Evolutionary conservation across 1,140 invertebrate species (phyloP).

Genomic region (Tetragonula clypearis): DNA sequence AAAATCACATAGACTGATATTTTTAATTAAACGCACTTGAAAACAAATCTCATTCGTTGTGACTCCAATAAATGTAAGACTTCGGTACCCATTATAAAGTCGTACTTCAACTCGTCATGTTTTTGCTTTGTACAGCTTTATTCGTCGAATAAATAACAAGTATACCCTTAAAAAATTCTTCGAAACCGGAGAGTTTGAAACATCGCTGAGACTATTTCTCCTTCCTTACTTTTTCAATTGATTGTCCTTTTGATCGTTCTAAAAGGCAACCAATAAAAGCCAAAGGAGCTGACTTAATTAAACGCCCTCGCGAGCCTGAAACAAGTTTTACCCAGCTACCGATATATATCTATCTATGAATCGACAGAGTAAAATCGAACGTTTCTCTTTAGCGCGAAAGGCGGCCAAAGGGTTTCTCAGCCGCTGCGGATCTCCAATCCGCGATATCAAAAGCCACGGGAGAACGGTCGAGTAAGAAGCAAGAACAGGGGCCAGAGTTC

Average conservation of each 20-base stretch:
- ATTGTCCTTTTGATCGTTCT: background rate
- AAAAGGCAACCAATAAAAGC: background rate
- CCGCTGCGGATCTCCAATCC: background rate
- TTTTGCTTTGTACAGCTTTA: background rate
- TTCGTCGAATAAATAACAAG: background rate
- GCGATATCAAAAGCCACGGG: background rate
- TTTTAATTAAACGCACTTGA: background rate
- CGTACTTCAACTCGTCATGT: too few relatives aligned
- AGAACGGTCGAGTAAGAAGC: constrained; percentile 18
- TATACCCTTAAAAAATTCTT: background rate
- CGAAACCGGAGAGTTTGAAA: too few relatives aligned
- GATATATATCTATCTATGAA: background rate
- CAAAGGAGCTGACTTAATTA: background rate
- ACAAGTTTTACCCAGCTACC: background rate
- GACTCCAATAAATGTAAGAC: too few relatives aligned
- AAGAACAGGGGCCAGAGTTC: background rate
- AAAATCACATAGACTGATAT: too few relatives aligned
- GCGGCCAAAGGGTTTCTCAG: background rate
- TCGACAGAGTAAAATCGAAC: background rate
- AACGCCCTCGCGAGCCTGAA: background rate
- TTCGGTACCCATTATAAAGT: background rate
- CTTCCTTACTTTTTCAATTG: background rate
- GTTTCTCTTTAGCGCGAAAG: background rate
- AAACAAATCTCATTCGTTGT: too few relatives aligned
- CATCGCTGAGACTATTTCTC: background rate